phyloP scores from a whole-genome alignment of 2,797 vertebrate species.

The Notoglanidium macrostoma region DNA sequence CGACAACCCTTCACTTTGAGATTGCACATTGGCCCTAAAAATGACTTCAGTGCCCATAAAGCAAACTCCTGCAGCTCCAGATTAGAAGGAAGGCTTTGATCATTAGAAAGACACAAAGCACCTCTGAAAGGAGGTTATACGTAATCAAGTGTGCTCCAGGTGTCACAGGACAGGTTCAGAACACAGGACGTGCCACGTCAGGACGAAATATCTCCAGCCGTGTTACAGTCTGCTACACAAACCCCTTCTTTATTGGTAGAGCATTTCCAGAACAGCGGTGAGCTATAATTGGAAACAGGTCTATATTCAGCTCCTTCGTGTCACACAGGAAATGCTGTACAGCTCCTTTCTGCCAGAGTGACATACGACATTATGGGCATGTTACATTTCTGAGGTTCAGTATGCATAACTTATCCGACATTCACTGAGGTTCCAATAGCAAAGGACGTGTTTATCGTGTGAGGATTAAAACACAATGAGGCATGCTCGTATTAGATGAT shows the following conservation, averaged over 20 bases:
- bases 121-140: constrained; percentile 6
- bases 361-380: constrained; percentile 30
- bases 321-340: constrained; percentile 17
- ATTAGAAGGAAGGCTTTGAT: constrained; percentile 22
- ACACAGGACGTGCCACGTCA: constrained; percentile 26
- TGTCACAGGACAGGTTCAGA: constrained; percentile 30
- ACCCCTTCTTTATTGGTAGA: constrained; percentile 28
- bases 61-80: background rate
- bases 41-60: background rate
- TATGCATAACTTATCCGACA: background rate
- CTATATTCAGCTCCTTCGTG: constrained; percentile 28
- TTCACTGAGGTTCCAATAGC: background rate
- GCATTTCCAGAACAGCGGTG: constrained; percentile 26
- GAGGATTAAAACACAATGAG: background rate
- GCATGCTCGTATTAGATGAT: background rate
- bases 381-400: constrained; percentile 31
- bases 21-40: background rate
- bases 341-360: constrained; percentile 30
- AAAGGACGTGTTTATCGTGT: background rate
- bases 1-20: background rate
- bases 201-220: constrained; percentile 13
- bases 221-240: constrained; percentile 23
- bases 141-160: constrained; percentile 3
- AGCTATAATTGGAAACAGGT: constrained; percentile 38
- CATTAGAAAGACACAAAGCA: constrained; percentile 11